A percentile compares a stretch with the other conserved stretches of the same genome.
Conservation (phyloP, 2,113 vertebrate genomes). For the Sisor rabdophorus region DNA sequence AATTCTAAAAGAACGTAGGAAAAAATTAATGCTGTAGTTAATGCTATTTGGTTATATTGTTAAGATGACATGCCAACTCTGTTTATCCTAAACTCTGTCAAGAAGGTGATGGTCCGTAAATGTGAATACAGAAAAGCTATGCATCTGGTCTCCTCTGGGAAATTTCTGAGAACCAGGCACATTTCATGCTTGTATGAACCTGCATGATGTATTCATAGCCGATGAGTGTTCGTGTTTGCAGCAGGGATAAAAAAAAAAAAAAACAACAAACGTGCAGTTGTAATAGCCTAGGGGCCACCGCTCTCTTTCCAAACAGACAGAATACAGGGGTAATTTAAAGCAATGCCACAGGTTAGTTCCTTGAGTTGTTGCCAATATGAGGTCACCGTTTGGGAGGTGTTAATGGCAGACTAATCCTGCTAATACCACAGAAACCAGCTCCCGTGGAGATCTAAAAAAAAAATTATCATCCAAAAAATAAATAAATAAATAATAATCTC, state of each 20-base stretch:
- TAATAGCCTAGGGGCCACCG: conserved; percentile 9
- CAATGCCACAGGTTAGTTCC: conserved; percentile 4
- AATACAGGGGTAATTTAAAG: conserved; percentile 18
- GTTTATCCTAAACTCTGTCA: conserved; percentile 18
- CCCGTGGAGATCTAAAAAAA: conserved; percentile 12
- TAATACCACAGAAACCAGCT: conserved; percentile 39
- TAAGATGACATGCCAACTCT: conserved; percentile 3
- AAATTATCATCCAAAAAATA: conserved; percentile 4
- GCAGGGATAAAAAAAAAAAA: conserved; percentile 27
- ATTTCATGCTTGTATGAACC: neutral
- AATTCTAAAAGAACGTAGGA: neutral
- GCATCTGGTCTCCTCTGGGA: neutral
- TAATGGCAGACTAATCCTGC: conserved; percentile 45
- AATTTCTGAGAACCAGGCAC: neutral
- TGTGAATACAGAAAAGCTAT: neutral
- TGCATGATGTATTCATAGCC: conserved; percentile 27
- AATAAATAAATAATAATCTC: too few species aligned
- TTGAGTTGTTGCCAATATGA: conserved; percentile 28
- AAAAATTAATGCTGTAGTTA: conserved; percentile 8
- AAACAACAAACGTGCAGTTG: conserved; percentile 37
- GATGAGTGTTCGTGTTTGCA: conserved; percentile 32
- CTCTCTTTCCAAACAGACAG: conserved; percentile 29
- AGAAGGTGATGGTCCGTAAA: conserved; percentile 18
- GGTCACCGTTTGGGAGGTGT: conserved; percentile 42
- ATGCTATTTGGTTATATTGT: too few species aligned